Base-by-base conservation (phyloP, 2,113 vertebrate genomes). In the Oostethus manadensis region DNA sequence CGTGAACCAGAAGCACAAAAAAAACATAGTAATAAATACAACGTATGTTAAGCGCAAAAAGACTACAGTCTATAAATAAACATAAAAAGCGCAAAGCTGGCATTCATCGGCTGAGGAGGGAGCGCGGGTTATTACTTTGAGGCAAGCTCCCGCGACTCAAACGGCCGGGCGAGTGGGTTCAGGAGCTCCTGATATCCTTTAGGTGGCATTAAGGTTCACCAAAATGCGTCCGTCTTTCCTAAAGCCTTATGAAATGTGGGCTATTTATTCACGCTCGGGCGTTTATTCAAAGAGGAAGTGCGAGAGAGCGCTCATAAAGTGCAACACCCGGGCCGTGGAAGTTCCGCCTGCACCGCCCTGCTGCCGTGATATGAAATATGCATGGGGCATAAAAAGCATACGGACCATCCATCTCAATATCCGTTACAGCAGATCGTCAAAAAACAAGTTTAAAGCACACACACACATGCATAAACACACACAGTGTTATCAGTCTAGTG, bases 311-410 rank as follows among this genome's bases (percentile, higher is more conserved):
- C 77, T 84, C 77, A 77, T 84, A 82, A 88, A 84, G 73, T 80
- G 79, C 77, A 83, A 80, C 83, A 82, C 82, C 77, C 76, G 71
- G 73, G 71, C 76, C 79, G 70, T 84, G 77, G 79, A 83, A 87
- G 79, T 77, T 76, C 71, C 75, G 78, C 56, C 76, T 76, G 74
- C 79, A 71, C 77, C 71, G 67, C 74, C 76, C 80, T 71, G 72
- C 83, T 73, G 62, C 78, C 79, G 71, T 62, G 81, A 83, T 84
- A 88, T 88, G 80, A 88, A 88, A 85, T 87, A 88, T 87, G 85
- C 82, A 87, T 86, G 73, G 82, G 64, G 73, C 76, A 87, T 87
- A 86, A 88, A 87, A 84, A 87, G 83, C 86, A 88, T 88, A 87
- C 84, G 84, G 84, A 81, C 82, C 84, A 88, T 86, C 83, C 62